Percentiles rank a stretch among this genome's conserved stretches.
Evolutionary conservation across 2,888 invertebrate species (phyloP).

Genomic region (Baronia brevicornis): DNA sequence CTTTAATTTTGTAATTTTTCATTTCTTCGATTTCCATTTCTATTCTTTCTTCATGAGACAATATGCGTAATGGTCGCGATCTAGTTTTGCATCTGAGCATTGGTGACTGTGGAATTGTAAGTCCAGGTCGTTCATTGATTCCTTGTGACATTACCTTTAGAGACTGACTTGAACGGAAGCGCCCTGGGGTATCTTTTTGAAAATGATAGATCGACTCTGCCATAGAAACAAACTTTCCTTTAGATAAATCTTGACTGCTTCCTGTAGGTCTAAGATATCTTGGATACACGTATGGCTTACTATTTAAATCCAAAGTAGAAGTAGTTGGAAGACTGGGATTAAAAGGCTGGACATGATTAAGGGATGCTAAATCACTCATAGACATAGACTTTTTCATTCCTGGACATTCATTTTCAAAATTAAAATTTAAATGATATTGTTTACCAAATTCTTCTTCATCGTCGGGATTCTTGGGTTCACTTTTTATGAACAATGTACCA

Average conservation of each 20-base stretch:
- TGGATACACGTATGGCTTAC: slow-evolving; percentile 29
- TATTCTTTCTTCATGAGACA: slow-evolving; percentile 78
- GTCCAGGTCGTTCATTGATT: slow-evolving; percentile 29
- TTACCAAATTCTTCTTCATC: slow-evolving; percentile 29
- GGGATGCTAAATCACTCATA: slow-evolving; percentile 48
- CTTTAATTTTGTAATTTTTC: slow-evolving; percentile 80
- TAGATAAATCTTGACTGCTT: slow-evolving; percentile 38
- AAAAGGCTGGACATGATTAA: too few relatives aligned
- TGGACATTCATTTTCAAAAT: slow-evolving; percentile 35
- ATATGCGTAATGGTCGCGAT: slow-evolving; percentile 63
- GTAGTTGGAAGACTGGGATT: too few relatives aligned
- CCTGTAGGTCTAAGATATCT: slow-evolving; percentile 36
- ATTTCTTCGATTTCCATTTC: slow-evolving; percentile 78
- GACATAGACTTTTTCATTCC: slow-evolving; percentile 57
- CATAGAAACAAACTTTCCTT: slow-evolving; percentile 72
- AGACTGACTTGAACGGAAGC: slow-evolving; percentile 60
- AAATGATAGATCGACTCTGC: slow-evolving; percentile 76
- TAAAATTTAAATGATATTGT: slow-evolving; percentile 43
- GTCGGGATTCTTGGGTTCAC: slow-evolving; percentile 50
- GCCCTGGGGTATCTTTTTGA: slow-evolving; percentile 75
- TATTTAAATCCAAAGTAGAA: too few relatives aligned
- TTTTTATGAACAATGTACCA: slow-evolving; percentile 40
- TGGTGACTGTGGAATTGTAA: slow-evolving; percentile 72
- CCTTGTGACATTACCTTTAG: slow-evolving; percentile 38
- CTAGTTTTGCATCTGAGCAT: slow-evolving; percentile 72